Evolutionary conservation across 2,113 vertebrate species (phyloP).

Genomic region (Embiotoca jacksoni): DNA sequence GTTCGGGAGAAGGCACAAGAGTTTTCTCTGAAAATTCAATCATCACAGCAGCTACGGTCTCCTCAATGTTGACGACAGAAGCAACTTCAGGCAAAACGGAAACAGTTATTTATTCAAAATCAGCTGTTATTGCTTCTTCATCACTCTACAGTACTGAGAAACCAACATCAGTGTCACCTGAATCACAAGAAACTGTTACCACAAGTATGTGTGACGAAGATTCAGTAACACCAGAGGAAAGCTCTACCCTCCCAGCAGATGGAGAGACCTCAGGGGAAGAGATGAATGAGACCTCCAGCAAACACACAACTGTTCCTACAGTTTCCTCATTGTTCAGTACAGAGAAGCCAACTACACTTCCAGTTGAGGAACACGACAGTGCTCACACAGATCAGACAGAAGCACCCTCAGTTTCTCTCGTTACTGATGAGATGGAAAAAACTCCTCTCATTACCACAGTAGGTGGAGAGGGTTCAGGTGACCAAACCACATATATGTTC

Average conservation of each 20-base stretch:
- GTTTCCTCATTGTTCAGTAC: constrained; percentile 17
- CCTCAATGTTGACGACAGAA: not conserved
- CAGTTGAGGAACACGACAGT: not conserved
- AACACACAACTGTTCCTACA: not conserved
- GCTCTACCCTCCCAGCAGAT: not conserved
- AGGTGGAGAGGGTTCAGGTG: constrained; percentile 1
- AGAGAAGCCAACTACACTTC: not conserved
- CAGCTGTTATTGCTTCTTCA: not conserved
- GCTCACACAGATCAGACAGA: not conserved
- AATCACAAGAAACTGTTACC: not conserved
- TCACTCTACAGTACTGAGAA: not conserved
- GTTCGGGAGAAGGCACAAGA: not conserved
- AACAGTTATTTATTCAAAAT: not conserved
- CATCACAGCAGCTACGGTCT: not conserved
- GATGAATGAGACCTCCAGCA: not conserved
- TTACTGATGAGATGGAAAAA: not conserved
- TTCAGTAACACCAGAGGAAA: not conserved
- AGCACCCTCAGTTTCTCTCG: not conserved
- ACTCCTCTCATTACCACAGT: too few relatives aligned
- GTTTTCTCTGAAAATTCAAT: not conserved
- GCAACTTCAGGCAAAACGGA: not conserved
- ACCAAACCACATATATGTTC: not conserved
- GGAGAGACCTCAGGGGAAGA: not conserved
- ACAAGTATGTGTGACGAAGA: not conserved
- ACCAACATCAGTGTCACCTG: constrained; percentile 9